phyloP scores from a whole-genome alignment of 2,113 vertebrate genomes.

The Cyanocitta stelleri region DNA sequence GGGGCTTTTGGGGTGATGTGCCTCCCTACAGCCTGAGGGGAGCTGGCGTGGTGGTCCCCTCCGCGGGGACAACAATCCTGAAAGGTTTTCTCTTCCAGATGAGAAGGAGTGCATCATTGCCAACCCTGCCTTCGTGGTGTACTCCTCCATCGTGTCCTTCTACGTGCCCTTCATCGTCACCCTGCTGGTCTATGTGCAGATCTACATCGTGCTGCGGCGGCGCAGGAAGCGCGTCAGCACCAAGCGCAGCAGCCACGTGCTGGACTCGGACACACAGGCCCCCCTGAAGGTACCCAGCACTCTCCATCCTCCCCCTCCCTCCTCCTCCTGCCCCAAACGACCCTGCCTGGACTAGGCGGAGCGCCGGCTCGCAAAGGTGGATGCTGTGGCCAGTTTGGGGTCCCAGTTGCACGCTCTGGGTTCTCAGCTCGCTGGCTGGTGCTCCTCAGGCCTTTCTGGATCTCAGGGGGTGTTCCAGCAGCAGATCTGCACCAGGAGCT shows the following conservation, averaged over 20 bases:
- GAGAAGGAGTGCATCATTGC: slow-evolving; percentile 80
- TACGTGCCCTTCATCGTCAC: slow-evolving; percentile 85
- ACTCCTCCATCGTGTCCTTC: slow-evolving; percentile 83
- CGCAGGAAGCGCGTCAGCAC: slow-evolving; percentile 80
- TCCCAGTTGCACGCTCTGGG: fast-evolving
- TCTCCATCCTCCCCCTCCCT: not conserved
- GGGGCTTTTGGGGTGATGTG: fast-evolving
- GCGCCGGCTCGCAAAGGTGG: fast-evolving
- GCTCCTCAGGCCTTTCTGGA: not conserved
- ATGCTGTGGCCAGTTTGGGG: not conserved
- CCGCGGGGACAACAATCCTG: not conserved
- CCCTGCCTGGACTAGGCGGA: not conserved
- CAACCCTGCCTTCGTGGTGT: slow-evolving; percentile 83
- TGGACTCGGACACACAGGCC: slow-evolving; percentile 60
- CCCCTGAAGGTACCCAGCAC: slow-evolving; percentile 69
- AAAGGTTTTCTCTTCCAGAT: slow-evolving; percentile 57
- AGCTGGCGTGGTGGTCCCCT: not conserved
- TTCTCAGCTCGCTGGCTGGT: not conserved
- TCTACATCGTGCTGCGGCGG: slow-evolving; percentile 77
- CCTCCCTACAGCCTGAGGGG: not conserved
- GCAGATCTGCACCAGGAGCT: not conserved
- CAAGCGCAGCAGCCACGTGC: slow-evolving; percentile 72
- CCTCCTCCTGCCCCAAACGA: not conserved
- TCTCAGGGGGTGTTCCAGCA: not conserved
- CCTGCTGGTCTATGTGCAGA: slow-evolving; percentile 83